Base-by-base conservation (phyloP, 2,113 vertebrate species). In the Ciconia maguari region DNA sequence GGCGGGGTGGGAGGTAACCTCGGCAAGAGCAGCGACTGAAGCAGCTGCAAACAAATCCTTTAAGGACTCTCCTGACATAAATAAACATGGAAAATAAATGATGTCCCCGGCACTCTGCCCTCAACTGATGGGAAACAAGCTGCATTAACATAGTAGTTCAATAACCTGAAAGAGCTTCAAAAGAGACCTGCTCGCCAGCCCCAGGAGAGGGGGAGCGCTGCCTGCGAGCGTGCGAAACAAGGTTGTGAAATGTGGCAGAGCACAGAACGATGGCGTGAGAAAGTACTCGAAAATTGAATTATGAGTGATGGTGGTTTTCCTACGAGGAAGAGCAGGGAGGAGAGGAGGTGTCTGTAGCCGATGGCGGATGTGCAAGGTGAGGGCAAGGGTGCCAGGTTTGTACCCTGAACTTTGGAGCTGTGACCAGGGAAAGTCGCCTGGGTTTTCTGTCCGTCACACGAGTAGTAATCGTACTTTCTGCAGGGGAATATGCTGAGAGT, bases 71-170 rank as follows among this genome's bases (percentile, higher is more conserved):
- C 69, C 60, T 84, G 72, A 91, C 90, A 89, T 93, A 94, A 96
- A 94, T 87, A 97, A 91, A 94, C 89, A 94, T 58, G 69, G 72
- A 89, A 92, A 94, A 93, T 91, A 96, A 88, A 92, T 93, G 21
- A 75, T 60, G 87, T 93, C 68, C 76, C 61, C 3, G 22, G 71
- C 89, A 94, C 48, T 90, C 64, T 96, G 76, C 96, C 85, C 89
- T 96, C 85, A n/a, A 11, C 84, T 95, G 89, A 95, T 96, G 87
- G 76, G 89, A 97, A 96, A 81, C 76, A 93, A 90, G 79, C 72
- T 86, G 85, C 64, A 68, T 94, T 94, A 90, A 90, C 93, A 60
- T 38, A 88, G 78, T 42, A 88, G 90, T 80, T 96, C 89, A 95
- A 54, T 75, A 95, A 80, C 76, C 85, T 96, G 91, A 79, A 93